These are phyloP conservation scores for Drosophila ambigua DNA, from an alignment of 1,140 invertebrate species.

Conservation along the genomic window DNA sequence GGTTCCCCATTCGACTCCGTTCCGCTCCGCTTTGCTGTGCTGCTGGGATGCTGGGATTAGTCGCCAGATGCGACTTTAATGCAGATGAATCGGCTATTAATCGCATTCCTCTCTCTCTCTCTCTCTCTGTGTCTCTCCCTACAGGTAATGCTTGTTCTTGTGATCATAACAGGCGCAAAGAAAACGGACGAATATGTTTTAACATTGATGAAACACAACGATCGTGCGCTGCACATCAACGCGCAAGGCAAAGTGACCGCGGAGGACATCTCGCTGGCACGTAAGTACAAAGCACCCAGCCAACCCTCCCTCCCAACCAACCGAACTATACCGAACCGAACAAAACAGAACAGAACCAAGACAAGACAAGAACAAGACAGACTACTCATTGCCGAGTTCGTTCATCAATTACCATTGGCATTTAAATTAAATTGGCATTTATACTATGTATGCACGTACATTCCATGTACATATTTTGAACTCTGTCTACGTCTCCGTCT, in stretches of 20 bases:
- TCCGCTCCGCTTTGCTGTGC: neutral
- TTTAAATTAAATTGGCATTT: constrained; percentile 82
- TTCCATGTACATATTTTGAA: constrained; percentile 52
- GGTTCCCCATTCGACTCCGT: constrained; percentile 2
- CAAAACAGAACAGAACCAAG: constrained; percentile 1
- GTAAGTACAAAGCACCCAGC: constrained; percentile 59
- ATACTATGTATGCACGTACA: constrained; percentile 3
- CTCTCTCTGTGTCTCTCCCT: constrained; percentile 6
- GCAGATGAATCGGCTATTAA: constrained; percentile 53
- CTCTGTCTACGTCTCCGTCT: constrained; percentile 47
- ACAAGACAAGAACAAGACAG: constrained; percentile 4
- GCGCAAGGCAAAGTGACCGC: constrained; percentile 71
- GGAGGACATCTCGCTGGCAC: constrained; percentile 75
- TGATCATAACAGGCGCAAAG: constrained; percentile 75
- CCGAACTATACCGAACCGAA: neutral
- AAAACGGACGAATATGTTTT: constrained; percentile 73
- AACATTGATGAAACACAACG: constrained; percentile 63
- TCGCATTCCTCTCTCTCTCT: constrained; percentile 17
- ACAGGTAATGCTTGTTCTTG: constrained; percentile 78
- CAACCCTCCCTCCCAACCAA: too few relatives aligned
- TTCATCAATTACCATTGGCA: constrained; percentile 67
- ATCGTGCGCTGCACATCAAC: constrained; percentile 77
- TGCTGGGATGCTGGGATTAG: constrained; percentile 40
- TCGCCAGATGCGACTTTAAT: constrained; percentile 45
- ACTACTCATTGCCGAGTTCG: constrained; percentile 28